Percentiles rank a stretch among this genome's conserved stretches.
These are phyloP conservation scores for Copidosoma floridanum DNA, from an alignment of 1,140 invertebrate genomes.

Conservation along the genomic window DNA sequence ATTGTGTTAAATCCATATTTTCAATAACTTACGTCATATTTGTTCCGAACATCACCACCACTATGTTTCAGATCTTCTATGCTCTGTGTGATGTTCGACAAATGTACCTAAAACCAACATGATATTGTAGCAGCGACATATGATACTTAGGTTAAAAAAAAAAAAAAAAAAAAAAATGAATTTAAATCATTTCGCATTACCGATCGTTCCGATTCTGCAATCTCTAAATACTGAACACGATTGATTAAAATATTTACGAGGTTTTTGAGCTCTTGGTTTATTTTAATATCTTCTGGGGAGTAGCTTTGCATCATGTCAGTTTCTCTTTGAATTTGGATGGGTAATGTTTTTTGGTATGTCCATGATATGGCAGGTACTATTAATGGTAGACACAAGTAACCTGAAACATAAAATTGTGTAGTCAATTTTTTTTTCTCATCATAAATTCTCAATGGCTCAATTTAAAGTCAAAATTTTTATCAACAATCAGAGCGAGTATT, in stretches of 20 bases:
- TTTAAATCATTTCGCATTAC: slow-evolving; percentile 35
- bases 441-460: background rate
- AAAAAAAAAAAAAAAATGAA: slow-evolving; percentile 6
- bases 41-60: slow-evolving; percentile 26
- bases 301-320: background rate
- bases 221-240: slow-evolving; percentile 40
- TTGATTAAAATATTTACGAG: slow-evolving; percentile 32
- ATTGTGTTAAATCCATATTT: no score
- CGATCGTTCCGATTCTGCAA: slow-evolving; percentile 28
- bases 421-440: no score
- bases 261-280: slow-evolving; percentile 26
- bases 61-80: slow-evolving; percentile 29
- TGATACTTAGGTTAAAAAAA: no score
- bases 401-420: slow-evolving; percentile 35
- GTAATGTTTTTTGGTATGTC: no score
- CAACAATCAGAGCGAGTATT: background rate
- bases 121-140: no score
- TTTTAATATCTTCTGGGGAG: slow-evolving; percentile 1
- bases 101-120: slow-evolving; percentile 29
- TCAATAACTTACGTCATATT: slow-evolving; percentile 35
- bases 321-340: slow-evolving; percentile 1
- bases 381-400: slow-evolving; percentile 36
- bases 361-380: slow-evolving; percentile 19
- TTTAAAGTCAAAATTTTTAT: background rate
- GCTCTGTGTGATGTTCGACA: slow-evolving; percentile 32